These are phyloP conservation scores for Sceliomorpha sp. DNA, from an alignment of 2,888 invertebrate genomes.

Conservation along the genomic window DNA sequence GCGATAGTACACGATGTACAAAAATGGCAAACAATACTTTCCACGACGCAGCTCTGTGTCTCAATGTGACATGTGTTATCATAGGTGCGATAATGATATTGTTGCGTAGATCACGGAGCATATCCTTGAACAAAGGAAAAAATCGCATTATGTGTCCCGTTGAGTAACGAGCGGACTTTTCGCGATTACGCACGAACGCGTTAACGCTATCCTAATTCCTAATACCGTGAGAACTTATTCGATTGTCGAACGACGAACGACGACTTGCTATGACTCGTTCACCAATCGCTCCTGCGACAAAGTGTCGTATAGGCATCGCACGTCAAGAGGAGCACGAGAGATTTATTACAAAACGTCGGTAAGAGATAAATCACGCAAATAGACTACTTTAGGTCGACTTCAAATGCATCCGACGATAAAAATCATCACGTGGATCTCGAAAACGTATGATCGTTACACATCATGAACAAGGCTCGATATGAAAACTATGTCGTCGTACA, in stretches of 20 bases:
- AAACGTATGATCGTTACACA: no score
- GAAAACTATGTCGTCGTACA: no score
- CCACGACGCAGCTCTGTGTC: constrained; percentile 22
- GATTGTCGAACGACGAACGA: neutral
- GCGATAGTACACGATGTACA: no score
- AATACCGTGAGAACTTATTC: constrained; percentile 19
- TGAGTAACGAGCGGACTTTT: constrained; percentile 28
- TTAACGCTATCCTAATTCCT: constrained; percentile 29
- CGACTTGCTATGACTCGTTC: constrained; percentile 3
- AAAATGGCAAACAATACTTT: constrained; percentile 34
- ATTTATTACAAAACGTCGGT: constrained; percentile 23
- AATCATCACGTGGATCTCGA: no score
- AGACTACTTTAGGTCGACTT: neutral
- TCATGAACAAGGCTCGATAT: no score
- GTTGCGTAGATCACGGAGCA: constrained; percentile 46
- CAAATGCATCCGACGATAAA: no score
- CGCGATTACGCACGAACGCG: constrained; percentile 27
- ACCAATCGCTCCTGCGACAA: constrained; percentile 15
- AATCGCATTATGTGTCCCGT: constrained; percentile 36
- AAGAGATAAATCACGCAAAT: constrained; percentile 8
- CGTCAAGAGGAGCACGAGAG: constrained; percentile 38
- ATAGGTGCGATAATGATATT: constrained; percentile 55
- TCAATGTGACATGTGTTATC: constrained; percentile 44
- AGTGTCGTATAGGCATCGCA: constrained; percentile 37
- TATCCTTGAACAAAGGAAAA: constrained; percentile 45